Conservation (phyloP, 2,113 vertebrate genomes). For the Albula glossodonta region DNA sequence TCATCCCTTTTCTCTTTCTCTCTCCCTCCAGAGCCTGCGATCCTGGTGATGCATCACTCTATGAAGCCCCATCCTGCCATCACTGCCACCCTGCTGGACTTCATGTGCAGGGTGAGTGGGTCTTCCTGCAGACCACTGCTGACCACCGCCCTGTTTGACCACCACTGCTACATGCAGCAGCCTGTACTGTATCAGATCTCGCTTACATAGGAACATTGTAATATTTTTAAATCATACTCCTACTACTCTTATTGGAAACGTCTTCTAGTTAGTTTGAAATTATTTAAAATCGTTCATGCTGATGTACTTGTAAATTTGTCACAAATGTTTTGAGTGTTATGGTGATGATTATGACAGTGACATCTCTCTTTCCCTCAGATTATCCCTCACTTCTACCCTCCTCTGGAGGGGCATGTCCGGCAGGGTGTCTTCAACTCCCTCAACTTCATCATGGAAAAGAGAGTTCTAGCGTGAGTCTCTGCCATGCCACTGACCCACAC, state of each 20-base stretch:
- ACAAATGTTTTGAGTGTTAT: background rate
- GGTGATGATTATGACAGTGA: background rate
- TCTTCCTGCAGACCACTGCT: background rate
- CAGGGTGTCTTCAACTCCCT: conserved; percentile 95
- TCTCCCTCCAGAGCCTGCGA: conserved; percentile 82
- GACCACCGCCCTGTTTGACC: background rate
- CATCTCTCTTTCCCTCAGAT: conserved; percentile 73
- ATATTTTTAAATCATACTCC: background rate
- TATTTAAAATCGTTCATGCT: background rate
- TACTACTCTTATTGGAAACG: background rate
- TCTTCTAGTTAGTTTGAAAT: background rate
- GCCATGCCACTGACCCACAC: background rate
- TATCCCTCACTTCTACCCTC: conserved; percentile 93
- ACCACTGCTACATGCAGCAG: too few species aligned
- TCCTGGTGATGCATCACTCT: conserved; percentile 97
- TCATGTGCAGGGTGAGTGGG: conserved; percentile 91
- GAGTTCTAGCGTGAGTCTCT: conserved; percentile 89
- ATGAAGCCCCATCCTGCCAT: conserved; percentile 99
- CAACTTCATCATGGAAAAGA: conserved; percentile 97
- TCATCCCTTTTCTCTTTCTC: background rate
- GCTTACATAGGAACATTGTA: background rate
- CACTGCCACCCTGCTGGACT: conserved; percentile 94
- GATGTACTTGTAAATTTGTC: background rate
- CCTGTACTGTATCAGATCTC: background rate
- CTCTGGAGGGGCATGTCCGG: conserved; percentile 86